A percentile compares a stretch with the other conserved stretches of the same genome.
Conservation (phyloP, 2,113 vertebrate genomes). For the Reinhardtius hippoglossoides region DNA sequence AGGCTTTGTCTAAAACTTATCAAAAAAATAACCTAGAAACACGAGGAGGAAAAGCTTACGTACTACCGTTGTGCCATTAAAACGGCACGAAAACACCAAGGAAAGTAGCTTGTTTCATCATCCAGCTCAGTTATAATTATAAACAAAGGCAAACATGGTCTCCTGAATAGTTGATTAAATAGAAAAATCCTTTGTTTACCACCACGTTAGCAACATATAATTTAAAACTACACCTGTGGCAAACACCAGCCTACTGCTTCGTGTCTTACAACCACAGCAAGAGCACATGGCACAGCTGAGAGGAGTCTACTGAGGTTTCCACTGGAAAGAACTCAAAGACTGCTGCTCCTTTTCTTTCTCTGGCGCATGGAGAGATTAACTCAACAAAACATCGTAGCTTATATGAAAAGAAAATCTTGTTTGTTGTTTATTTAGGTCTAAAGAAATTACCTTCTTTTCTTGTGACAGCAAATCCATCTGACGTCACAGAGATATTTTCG, state of each 20-base stretch:
- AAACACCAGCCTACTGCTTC: constrained; percentile 79
- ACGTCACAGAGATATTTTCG: constrained; percentile 58
- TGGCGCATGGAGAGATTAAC: constrained; percentile 41
- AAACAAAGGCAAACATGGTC: constrained; percentile 48
- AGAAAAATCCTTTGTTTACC: constrained; percentile 25
- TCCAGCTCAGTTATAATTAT: constrained; percentile 11
- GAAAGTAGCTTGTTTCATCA: constrained; percentile 15
- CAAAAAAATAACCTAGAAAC: constrained; percentile 7
- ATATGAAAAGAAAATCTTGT: constrained; percentile 3
- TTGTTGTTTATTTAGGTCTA: background rate
- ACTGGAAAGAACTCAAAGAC: constrained; percentile 34
- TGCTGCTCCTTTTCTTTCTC: constrained; percentile 44
- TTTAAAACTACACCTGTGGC: constrained; percentile 7
- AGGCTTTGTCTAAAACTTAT: constrained; percentile 27
- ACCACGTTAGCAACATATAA: constrained; percentile 12
- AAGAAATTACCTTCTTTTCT: background rate
- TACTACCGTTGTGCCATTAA: background rate
- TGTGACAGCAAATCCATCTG: constrained; percentile 23
- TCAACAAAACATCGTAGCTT: background rate
- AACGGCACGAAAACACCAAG: constrained; percentile 30
- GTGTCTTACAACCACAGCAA: constrained; percentile 78
- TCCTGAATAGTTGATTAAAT: constrained; percentile 10
- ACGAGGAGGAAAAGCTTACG: background rate
- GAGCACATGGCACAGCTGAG: constrained; percentile 81
- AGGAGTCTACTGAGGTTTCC: constrained; percentile 78